Evolutionary conservation across 37 sponge, comb jelly and placozoan genomes (phyloP), one percentile per base, ranked within the genome.

Genomic region (Cladorhizidae sp.): DNA sequence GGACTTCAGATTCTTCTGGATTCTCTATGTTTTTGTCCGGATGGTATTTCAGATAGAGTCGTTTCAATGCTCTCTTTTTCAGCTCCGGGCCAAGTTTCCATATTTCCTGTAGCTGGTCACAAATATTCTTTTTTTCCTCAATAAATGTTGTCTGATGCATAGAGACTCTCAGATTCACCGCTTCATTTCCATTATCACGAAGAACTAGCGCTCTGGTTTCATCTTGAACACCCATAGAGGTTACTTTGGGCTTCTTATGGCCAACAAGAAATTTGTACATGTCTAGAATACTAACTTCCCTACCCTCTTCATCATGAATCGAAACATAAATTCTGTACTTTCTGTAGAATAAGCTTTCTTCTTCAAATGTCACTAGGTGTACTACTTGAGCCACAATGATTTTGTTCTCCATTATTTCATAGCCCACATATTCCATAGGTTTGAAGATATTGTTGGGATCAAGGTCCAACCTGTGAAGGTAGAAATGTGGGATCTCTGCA

Each of bases 381-480:
- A 89, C 32, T 73, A 89, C 33, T 21, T 78, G 52, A 40, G 76
- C 90, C 41, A 72, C 76, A n/a, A 89, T 79, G 51, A 72, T 67
- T 42, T 84, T 40, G 14, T 50, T 70, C 17, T 35, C 51, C 28
- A 28, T 12, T 14, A 72, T 49, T 31, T 89, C 85, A 82, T 91
- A 91, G 3, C 86, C 91, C 22, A 91, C 87, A 41, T 39, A 76
- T 23, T 91, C 91, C 42, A 72, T 56, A 29, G 86, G 64, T 15
- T 77, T 40, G 40, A 91, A 91, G 40, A 83, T 63, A 55, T 86
- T 75, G 25, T 76, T 28, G 41, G 57, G 37, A 43, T 75, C 72
- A 49, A 73, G 83, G 36, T 86, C 87, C 18, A 88, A 67, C 20
- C 71, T 31, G 56, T 75, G 45, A 25, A 76, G 83, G 77, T 51